Conservation (phyloP, 2,888 invertebrate genomes). For the Dastarcus helophoroides region DNA sequence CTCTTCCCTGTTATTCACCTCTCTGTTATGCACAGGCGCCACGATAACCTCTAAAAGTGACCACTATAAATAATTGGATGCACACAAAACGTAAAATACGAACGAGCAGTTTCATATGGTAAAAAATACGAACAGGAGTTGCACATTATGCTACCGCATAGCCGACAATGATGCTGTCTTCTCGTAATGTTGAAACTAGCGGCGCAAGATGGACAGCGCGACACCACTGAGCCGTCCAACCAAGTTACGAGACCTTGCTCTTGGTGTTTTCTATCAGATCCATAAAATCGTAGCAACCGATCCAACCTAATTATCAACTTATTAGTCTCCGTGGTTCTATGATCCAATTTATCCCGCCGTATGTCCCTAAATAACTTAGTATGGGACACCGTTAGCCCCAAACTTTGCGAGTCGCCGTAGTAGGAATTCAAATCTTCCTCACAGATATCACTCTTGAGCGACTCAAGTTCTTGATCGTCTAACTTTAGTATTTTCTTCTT, state of each 20-base stretch:
- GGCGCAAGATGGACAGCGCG: slow-evolving; percentile 84
- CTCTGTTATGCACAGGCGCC: slow-evolving; percentile 26
- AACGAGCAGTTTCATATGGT: slow-evolving; percentile 65
- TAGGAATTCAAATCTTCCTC: slow-evolving; percentile 34
- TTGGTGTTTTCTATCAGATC: slow-evolving; percentile 59
- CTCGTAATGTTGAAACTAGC: slow-evolving; percentile 76
- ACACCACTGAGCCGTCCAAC: slow-evolving; percentile 84
- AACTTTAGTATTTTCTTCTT: slow-evolving; percentile 76
- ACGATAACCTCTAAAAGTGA: slow-evolving; percentile 31
- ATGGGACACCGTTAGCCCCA: slow-evolving; percentile 54
- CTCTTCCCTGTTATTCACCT: slow-evolving; percentile 24
- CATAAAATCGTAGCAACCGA: slow-evolving; percentile 68
- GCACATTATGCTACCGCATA: slow-evolving; percentile 91
- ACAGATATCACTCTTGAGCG: slow-evolving; percentile 41
- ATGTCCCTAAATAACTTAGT: slow-evolving; percentile 66
- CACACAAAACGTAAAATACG: slow-evolving; percentile 33
- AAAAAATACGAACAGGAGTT: slow-evolving; percentile 83
- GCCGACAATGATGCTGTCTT: slow-evolving; percentile 90
- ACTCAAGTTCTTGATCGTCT: slow-evolving; percentile 55
- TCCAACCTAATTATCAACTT: slow-evolving; percentile 88
- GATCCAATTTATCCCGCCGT: slow-evolving; percentile 58
- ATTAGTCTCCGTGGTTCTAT: slow-evolving; percentile 89
- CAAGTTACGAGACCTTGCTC: slow-evolving; percentile 76
- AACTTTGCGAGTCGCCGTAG: slow-evolving; percentile 48
- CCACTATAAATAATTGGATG: neutral